A percentile compares a stretch with the other conserved stretches of the same genome.
These are phyloP conservation scores for Reticulitermes lucifugus DNA, from an alignment of 2,888 invertebrate species.

Conservation along the genomic window DNA sequence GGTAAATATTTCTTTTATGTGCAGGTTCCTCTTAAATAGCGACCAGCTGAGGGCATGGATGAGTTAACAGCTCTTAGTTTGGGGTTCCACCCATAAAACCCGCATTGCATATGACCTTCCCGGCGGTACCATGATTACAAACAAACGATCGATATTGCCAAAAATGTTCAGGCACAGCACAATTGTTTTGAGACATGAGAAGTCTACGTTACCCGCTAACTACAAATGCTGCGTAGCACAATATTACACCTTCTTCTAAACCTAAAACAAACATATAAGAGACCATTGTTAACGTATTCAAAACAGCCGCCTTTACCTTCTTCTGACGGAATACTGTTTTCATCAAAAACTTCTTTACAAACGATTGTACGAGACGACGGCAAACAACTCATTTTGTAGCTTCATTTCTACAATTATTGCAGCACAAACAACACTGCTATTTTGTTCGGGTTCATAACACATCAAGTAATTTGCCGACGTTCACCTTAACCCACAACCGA, in stretches of 20 bases:
- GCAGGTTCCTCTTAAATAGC: too few species aligned
- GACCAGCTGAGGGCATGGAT: too few species aligned
- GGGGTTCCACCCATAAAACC: not conserved
- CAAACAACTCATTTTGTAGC: slow-evolving; percentile 52
- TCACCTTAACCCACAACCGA: not conserved
- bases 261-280: slow-evolving; percentile 38
- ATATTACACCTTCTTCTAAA: not conserved
- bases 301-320: slow-evolving; percentile 72
- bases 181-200: not conserved
- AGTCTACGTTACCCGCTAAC: not conserved
- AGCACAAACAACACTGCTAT: not conserved
- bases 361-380: slow-evolving; percentile 66
- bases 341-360: slow-evolving; percentile 88
- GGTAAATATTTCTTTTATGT: too few species aligned
- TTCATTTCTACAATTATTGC: slow-evolving; percentile 48
- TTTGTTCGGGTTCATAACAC: slow-evolving; percentile 9
- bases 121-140: not conserved
- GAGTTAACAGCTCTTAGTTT: too few species aligned
- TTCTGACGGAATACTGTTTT: slow-evolving; percentile 83
- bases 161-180: not conserved
- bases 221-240: not conserved
- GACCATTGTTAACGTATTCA: not conserved
- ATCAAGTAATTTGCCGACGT: not conserved
- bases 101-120: not conserved
- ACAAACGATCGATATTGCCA: slow-evolving; percentile 24